Evolutionary conservation across 2,113 vertebrate genomes (phyloP).

Genomic region (Panthera leo): DNA sequence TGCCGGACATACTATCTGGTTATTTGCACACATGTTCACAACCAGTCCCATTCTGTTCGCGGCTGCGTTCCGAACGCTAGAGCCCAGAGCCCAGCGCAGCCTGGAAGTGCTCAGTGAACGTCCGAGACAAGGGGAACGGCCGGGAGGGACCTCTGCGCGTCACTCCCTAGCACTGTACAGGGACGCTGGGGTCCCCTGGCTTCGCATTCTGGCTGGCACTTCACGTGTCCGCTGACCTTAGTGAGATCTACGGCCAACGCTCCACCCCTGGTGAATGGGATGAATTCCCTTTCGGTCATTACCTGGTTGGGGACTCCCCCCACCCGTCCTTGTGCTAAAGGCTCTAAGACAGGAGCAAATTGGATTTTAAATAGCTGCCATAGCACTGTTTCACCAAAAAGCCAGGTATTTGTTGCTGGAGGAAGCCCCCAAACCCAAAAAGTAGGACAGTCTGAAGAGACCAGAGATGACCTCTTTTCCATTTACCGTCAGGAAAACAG

Average conservation of each 20-base stretch:
- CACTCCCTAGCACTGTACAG: not conserved
- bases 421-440: not conserved
- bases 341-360: not conserved
- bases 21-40: no score
- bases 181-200: not conserved
- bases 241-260: not conserved
- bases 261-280: not conserved
- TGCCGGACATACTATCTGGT: not conserved
- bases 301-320: not conserved
- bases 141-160: rapidly evolving
- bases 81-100: not conserved
- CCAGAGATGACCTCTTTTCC: not conserved
- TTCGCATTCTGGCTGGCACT: not conserved
- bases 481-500: not conserved
- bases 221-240: not conserved
- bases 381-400: not conserved
- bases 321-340: not conserved
- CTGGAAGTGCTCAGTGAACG: not conserved
- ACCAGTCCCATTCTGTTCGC: not conserved
- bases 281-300: not conserved
- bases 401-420: not conserved
- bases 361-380: not conserved
- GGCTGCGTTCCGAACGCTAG: not conserved
- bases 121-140: not conserved
- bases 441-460: not conserved